These are phyloP conservation scores for Nomada hirtipes DNA, from an alignment of 2,888 invertebrate species.

Conservation along the genomic window DNA sequence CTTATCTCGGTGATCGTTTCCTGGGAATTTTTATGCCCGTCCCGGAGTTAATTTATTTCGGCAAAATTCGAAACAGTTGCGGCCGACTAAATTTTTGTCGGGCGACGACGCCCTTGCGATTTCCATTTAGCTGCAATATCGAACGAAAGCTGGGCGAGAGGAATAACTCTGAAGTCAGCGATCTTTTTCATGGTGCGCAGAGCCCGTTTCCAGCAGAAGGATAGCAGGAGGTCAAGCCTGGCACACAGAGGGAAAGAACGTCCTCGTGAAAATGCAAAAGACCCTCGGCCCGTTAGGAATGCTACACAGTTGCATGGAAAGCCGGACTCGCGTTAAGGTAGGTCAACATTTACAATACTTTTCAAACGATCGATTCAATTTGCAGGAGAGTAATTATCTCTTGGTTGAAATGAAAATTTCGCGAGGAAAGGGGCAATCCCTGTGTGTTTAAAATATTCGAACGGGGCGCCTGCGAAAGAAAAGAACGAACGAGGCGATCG, in stretches of 20 bases:
- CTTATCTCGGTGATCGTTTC: constrained; percentile 23
- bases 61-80: not conserved
- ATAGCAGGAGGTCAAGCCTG: constrained; percentile 60
- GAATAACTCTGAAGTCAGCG: constrained; percentile 8
- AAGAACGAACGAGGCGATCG: too few species aligned
- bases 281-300: constrained; percentile 87
- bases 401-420: not conserved
- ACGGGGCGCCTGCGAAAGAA: not conserved
- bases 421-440: not conserved
- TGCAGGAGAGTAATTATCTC: not conserved
- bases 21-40: not conserved
- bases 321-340: constrained; percentile 88
- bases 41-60: not conserved
- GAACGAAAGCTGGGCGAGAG: not conserved
- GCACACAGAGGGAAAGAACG: constrained; percentile 82
- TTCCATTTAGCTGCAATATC: too few species aligned
- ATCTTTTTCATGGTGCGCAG: constrained; percentile 66
- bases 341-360: constrained; percentile 51
- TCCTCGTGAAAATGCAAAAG: constrained; percentile 86
- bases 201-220: constrained; percentile 57
- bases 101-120: not conserved
- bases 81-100: not conserved
- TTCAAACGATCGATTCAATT: not conserved
- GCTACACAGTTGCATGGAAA: constrained; percentile 88
- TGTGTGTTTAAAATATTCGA: not conserved